phyloP scores from a whole-genome alignment of 2,797 vertebrate species.

The Falco cherrug region DNA sequence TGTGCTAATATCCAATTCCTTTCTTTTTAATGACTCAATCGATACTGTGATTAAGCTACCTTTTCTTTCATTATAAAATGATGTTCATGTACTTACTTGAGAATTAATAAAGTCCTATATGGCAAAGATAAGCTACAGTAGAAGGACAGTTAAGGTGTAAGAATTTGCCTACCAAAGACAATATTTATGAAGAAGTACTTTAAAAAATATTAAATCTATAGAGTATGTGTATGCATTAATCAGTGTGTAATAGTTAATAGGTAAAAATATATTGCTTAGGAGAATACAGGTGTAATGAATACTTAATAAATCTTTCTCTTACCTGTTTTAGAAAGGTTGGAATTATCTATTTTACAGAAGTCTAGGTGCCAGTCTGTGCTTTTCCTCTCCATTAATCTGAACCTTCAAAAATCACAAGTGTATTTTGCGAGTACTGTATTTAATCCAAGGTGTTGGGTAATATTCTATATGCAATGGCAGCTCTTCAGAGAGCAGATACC shows the following conservation, averaged over 20 bases:
- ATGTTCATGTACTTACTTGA: background rate
- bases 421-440: background rate
- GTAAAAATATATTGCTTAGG: background rate
- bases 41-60: background rate
- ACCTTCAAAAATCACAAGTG: background rate
- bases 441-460: background rate
- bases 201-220: background rate
- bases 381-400: slow-evolving; percentile 23
- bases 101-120: background rate
- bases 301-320: slow-evolving; percentile 33
- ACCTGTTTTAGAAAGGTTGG: slow-evolving; percentile 55
- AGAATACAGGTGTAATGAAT: background rate
- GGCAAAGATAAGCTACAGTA: background rate
- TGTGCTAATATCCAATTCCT: background rate
- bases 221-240: background rate
- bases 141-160: background rate
- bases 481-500: background rate
- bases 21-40: background rate
- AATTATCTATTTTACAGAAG: slow-evolving; percentile 1
- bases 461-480: background rate
- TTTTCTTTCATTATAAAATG: background rate
- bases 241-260: background rate
- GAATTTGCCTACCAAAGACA: background rate
- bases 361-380: background rate
- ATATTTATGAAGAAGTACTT: background rate